These are phyloP conservation scores for Machimus rusticus DNA, from an alignment of 2,888 invertebrate species.

Conservation along the genomic window DNA sequence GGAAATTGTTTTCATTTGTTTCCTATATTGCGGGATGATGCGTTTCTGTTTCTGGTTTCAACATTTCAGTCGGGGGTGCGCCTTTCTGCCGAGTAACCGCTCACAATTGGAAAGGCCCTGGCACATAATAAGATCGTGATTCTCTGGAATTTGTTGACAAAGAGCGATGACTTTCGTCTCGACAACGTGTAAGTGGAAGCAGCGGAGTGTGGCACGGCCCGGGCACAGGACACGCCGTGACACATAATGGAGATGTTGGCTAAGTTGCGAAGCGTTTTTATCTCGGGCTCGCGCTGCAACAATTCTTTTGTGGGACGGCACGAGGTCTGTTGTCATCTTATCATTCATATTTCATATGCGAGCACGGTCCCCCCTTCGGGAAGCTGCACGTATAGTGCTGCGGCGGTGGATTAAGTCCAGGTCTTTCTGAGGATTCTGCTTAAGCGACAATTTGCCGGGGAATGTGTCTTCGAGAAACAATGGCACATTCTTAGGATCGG, in stretches of 20 bases:
- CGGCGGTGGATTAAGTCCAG: neutral
- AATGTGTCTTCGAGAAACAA: neutral
- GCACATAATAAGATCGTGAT: neutral
- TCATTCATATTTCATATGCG: neutral
- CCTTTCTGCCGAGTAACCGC: neutral
- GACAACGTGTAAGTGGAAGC: neutral
- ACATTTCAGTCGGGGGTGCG: neutral
- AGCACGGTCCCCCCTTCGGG: neutral
- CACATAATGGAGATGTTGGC: neutral
- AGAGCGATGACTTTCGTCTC: slow-evolving; percentile 23
- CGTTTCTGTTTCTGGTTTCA: neutral
- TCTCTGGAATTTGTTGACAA: slow-evolving; percentile 17
- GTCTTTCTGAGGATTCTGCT: neutral
- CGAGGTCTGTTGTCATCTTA: neutral
- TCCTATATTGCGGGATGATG: neutral
- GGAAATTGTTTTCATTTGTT: neutral
- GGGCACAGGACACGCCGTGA: neutral
- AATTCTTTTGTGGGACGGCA: neutral
- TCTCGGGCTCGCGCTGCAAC: neutral
- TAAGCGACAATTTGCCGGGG: neutral
- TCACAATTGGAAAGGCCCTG: neutral
- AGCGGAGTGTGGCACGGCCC: neutral
- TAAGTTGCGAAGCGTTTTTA: neutral
- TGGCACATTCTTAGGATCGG: neutral
- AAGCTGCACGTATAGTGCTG: neutral